Percentiles rank a stretch among this genome's conserved stretches.
Conservation (phyloP, 1,140 invertebrate genomes). For the Mamestra configurata region DNA sequence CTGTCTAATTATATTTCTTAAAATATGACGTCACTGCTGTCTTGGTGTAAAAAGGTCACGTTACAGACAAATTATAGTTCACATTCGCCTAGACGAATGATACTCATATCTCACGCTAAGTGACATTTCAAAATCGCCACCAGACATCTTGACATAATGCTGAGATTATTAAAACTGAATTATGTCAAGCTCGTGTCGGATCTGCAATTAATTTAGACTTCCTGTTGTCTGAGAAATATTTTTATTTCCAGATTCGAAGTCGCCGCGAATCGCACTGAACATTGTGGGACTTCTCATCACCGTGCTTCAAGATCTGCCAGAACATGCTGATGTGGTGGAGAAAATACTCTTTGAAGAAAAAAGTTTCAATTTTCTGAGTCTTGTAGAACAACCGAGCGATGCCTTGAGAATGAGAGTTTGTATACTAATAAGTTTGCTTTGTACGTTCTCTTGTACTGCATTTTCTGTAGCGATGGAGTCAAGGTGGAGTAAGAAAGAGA, state of each 20-base stretch:
- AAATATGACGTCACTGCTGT: conserved; percentile 2
- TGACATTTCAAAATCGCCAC: conserved; percentile 16
- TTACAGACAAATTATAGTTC: conserved; percentile 21
- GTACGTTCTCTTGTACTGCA: conserved; percentile 90
- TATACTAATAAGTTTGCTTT: conserved; percentile 90
- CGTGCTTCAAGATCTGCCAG: conserved; percentile 92
- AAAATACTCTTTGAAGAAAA: conserved; percentile 89
- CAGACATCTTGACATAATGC: conserved; percentile 34
- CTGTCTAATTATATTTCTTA: conserved; percentile 7
- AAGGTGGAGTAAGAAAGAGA: conserved; percentile 81
- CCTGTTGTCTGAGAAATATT: conserved; percentile 49
- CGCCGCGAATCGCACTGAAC: conserved; percentile 89
- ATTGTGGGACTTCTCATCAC: conserved; percentile 92
- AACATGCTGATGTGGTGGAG: conserved; percentile 92
- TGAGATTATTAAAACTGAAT: conserved; percentile 24
- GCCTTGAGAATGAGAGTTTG: conserved; percentile 90
- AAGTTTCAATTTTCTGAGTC: conserved; percentile 88
- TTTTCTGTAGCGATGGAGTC: conserved; percentile 90
- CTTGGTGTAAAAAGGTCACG: conserved; percentile 1
- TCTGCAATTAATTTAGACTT: conserved; percentile 34
- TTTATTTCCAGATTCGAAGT: conserved; percentile 89
- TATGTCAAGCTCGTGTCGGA: conserved; percentile 1
- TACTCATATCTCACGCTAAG: conserved; percentile 3
- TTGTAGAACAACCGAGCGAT: conserved; percentile 90
- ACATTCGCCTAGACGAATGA: background rate